Evolutionary conservation across 2,113 vertebrate species (phyloP), one percentile per base, ranked within the genome.

Genomic region (Melanostigma gelatinosum): DNA sequence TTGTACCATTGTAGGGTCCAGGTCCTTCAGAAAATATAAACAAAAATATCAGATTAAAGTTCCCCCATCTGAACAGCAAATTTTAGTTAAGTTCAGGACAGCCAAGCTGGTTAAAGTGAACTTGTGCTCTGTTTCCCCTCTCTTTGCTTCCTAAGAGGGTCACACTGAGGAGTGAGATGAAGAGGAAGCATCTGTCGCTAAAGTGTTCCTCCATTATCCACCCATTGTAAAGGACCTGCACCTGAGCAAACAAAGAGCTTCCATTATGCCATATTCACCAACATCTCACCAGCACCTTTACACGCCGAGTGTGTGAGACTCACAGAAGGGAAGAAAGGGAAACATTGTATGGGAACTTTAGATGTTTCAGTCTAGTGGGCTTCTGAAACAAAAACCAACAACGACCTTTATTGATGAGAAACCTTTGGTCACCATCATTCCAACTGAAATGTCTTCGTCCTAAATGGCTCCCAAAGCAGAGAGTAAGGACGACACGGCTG

Each of bases 191-290:
- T 94, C 94, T 95, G 94, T 88, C 88, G 93, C 84, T 87, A 87
- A 93, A 93, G 92, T 87, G 88, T 91, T 88, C 58, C 85, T 89
- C 91, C 82, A 94, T 94, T 93, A 93, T 93, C 81, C 68, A 55
- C 79, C 86, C 78, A 92, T 91, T 87, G 88, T 91, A 80, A 85
- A 82, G 82, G 79, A 85, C 70, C 69, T 18, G 86, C 92, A 94
- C 93, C 94, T 94, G 93, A 94, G 92, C 92, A 94, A 95, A 95
- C 94, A 94, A 91, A 93, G 91, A 87, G 64, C 82, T 82, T 84
- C 89, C 88, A 93, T 94, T 93, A 91, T 90, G 87, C 82, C 82
- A 90, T 87, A 82, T 87, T 80, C 84, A 84, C 77, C 64, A 84
- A 87, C 79, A 83, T 83, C 88, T 87, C 83, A 22, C 73, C 75